These are phyloP conservation scores for Gadus chalcogrammus DNA, from an alignment of 2,113 vertebrate species.

Conservation along the genomic window DNA sequence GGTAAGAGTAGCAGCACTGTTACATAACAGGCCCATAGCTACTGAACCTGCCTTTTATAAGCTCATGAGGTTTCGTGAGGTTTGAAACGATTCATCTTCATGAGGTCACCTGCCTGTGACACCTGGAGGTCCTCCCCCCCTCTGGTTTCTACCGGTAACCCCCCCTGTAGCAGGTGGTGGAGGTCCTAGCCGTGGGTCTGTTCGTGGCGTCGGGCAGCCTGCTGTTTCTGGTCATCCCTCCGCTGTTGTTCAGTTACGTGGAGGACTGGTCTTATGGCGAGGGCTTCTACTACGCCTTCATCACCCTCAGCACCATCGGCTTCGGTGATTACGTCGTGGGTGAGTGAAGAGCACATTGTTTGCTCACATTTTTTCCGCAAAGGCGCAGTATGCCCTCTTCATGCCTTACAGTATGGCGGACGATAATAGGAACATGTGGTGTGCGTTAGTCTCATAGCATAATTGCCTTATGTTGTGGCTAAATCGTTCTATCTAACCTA, in stretches of 20 bases:
- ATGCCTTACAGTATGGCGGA: no score
- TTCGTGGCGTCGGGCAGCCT: conserved; percentile 81
- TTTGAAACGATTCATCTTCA: no score
- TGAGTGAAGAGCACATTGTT: conserved; percentile 51
- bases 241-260: conserved; percentile 85
- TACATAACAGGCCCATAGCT: no score
- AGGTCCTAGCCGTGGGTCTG: conserved; percentile 72
- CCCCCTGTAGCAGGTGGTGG: conserved; percentile 65
- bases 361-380: not conserved
- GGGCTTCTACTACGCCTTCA: conserved; percentile 89
- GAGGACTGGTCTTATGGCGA: conserved; percentile 87
- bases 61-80: no score
- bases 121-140: no score
- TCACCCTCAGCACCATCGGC: conserved; percentile 90
- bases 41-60: not conserved
- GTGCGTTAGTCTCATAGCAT: no score
- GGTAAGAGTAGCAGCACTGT: no score
- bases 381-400: no score
- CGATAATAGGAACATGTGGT: no score
- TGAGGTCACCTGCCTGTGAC: no score
- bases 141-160: not conserved
- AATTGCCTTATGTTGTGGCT: no score
- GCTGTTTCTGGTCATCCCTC: conserved; percentile 82
- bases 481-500: no score
- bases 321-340: conserved; percentile 91